Evolutionary conservation across 2,113 vertebrate species (phyloP).

Genomic region (Gyps fulvus): DNA sequence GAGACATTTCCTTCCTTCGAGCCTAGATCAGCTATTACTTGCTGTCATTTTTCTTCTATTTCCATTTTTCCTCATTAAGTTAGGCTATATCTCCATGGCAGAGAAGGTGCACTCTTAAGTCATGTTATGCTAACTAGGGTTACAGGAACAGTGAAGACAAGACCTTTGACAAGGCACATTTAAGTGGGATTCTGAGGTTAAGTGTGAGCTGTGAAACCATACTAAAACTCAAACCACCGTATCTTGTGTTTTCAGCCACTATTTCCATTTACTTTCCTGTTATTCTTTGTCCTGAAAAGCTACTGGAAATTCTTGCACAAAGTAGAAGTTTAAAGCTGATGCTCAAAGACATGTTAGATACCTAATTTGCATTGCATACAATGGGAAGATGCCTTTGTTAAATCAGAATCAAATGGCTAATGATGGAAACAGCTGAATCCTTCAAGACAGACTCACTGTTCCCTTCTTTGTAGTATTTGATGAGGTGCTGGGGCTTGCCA

Average conservation of each 20-base stretch:
- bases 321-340: neutral
- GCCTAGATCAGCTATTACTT: neutral
- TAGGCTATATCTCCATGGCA: neutral
- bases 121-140: neutral
- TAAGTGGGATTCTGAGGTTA: neutral
- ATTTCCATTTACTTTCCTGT: neutral
- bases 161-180: neutral
- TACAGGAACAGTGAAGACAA: neutral
- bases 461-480: neutral
- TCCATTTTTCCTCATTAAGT: neutral
- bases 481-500: accelerated
- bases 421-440: neutral
- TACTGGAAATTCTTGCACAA: neutral
- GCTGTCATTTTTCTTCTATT: neutral
- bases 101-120: neutral
- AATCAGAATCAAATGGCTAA: neutral
- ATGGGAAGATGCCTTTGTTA: neutral
- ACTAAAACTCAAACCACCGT: neutral
- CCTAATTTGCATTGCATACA: neutral
- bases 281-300: neutral
- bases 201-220: neutral
- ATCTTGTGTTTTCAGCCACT: neutral
- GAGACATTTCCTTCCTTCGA: neutral
- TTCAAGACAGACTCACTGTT: neutral
- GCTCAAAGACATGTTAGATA: neutral